A percentile compares a stretch with the other conserved stretches of the same genome.
These are phyloP conservation scores for Agelas oroides DNA, from an alignment of 37 sponge, comb jelly and placozoan genomes.

Conservation along the genomic window DNA sequence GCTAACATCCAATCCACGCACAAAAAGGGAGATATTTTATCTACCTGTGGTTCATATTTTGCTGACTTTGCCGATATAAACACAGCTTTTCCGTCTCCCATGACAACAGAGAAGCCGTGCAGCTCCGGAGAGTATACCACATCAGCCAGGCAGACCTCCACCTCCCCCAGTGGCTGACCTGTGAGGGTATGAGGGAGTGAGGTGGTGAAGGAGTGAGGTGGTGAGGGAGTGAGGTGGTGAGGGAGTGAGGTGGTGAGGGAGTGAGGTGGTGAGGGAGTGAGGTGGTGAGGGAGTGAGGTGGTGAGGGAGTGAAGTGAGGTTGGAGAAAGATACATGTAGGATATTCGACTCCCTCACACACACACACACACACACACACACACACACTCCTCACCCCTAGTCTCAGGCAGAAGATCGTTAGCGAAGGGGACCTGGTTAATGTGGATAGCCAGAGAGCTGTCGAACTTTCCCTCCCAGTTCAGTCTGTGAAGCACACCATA, in stretches of 20 bases:
- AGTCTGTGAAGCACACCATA: conserved; percentile 63
- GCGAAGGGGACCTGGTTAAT: conserved; percentile 43
- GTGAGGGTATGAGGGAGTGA: neutral
- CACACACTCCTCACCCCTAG: conserved; percentile 68
- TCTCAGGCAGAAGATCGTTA: conserved; percentile 66
- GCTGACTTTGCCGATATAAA: conserved; percentile 49
- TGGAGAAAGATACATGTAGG: neutral
- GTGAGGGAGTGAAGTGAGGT: neutral
- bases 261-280: too few species aligned
- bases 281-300: too few species aligned
- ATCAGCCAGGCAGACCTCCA: neutral
- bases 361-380: conserved; percentile 16
- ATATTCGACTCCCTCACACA: neutral
- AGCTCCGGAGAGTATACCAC: conserved; percentile 43
- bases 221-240: too few species aligned
- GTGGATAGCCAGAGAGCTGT: conserved; percentile 32
- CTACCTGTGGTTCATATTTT: conserved; percentile 37
- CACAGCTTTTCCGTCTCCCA: conserved; percentile 61
- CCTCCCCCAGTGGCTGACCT: conserved; percentile 32
- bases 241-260: too few species aligned
- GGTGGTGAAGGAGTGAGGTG: too few species aligned
- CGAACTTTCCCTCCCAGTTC: conserved; percentile 71
- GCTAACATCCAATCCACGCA: too few species aligned
- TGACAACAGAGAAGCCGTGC: conserved; percentile 61
- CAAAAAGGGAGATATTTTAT: too few species aligned